Conservation (phyloP, 2,888 invertebrate species). For the Punctoribates punctum region DNA sequence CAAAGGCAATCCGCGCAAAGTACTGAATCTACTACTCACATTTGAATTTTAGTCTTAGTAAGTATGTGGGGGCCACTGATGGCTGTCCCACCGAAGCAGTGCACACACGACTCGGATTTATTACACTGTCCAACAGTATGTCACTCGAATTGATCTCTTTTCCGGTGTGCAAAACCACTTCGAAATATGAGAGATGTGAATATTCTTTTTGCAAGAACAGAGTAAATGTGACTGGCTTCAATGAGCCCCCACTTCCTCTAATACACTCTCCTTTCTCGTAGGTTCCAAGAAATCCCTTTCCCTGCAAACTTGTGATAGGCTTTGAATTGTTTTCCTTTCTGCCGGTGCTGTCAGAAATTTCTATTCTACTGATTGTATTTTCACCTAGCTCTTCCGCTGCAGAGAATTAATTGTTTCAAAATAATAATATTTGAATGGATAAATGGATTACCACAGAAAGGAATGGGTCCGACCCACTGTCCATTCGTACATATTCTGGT, state of each 20-base stretch:
- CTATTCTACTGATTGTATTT: not conserved
- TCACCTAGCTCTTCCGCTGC: not conserved
- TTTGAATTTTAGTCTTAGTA: not conserved
- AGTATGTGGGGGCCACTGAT: not conserved
- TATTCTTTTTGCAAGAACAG: not conserved
- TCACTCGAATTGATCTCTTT: not conserved
- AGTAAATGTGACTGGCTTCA: not conserved
- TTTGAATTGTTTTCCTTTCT: not conserved
- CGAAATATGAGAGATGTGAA: not conserved
- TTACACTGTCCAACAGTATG: not conserved
- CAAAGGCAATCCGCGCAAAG: too few relatives aligned
- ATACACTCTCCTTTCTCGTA: not conserved
- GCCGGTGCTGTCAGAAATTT: not conserved
- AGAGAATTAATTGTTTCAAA: too few relatives aligned
- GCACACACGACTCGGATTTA: not conserved
- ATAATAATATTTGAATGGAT: too few relatives aligned
- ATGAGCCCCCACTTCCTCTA: not conserved
- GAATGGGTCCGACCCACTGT: not conserved
- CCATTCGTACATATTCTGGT: not conserved
- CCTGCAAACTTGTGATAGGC: not conserved
- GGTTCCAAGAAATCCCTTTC: not conserved
- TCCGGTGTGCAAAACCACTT: not conserved
- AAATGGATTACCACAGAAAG: conserved; percentile 12
- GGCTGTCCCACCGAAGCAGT: too few relatives aligned
- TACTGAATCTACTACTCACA: too few relatives aligned